Conservation (phyloP, 2,888 invertebrate genomes). For the Andrena trimmerana region DNA sequence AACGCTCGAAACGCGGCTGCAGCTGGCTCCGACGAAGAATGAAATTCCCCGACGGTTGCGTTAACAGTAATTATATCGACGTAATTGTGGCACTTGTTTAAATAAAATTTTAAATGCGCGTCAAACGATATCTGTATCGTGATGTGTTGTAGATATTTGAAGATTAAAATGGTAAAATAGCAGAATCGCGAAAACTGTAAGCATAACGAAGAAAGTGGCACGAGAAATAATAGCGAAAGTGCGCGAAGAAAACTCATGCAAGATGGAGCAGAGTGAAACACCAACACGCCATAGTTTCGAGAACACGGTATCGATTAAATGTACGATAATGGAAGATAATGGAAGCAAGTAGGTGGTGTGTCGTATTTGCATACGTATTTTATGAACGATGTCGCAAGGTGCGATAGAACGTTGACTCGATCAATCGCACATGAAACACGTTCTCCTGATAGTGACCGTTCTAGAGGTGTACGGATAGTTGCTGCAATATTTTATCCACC, state of each 20-base stretch:
- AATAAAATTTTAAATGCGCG: too few species aligned
- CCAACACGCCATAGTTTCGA: neutral
- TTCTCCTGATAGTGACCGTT: neutral
- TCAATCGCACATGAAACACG: neutral
- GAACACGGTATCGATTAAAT: neutral
- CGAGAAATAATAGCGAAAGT: neutral
- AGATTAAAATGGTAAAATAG: neutral
- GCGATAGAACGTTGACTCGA: slow-evolving; percentile 20
- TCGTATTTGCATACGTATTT: slow-evolving; percentile 23
- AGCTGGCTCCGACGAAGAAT: neutral
- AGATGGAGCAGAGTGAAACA: neutral
- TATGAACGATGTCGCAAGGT: slow-evolving; percentile 15
- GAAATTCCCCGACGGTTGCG: neutral
- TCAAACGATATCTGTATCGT: too few species aligned
- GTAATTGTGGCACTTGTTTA: too few species aligned
- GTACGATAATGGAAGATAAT: neutral
- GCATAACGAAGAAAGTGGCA: neutral
- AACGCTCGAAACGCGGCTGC: neutral
- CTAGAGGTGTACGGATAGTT: slow-evolving; percentile 1
- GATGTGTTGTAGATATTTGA: too few species aligned
- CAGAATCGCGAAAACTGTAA: neutral
- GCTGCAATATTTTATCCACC: slow-evolving; percentile 1
- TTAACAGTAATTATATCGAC: neutral
- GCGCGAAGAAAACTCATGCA: neutral
- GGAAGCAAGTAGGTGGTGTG: neutral